Evolutionary conservation across 1,140 invertebrate genomes (phyloP), one percentile per base, ranked within the genome.

Genomic region (Lucilia cuprina): DNA sequence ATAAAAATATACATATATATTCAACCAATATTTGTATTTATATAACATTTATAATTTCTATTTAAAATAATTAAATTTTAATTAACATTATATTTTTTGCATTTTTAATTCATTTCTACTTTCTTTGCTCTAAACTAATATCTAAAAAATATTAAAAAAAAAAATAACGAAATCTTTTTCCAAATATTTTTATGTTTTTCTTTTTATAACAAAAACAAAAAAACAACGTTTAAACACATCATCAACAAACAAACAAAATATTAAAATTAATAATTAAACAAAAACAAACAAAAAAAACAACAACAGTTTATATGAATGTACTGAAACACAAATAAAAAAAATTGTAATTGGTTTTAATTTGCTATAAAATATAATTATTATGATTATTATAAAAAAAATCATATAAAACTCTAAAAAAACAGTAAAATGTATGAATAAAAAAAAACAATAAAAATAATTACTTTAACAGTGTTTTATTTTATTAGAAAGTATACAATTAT

Each of bases 331-430:
- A 35, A 30, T 30, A 30, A 30, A 34, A 41, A 41, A 14, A 89
- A 86, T 86, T 87, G 87, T 87, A 89, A 88, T 87, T 89, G 88
- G 87, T 87, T 89, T 89, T 89, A 89, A 88, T 88, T 89, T 89
- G 75, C 74, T 87, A 87, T 89, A 89, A 89, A 89, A 88, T 88
- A 88, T 89, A 88, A 89, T 89, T 89, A 87, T 85, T 88, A 41
- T 41, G 41, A 41, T 41, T 41, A 41, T 41, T 41, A 89, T 87
- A 78, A 21, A n/a, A 21, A 78, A 41, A 78, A 78, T 5, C 47
- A 80, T 19, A 25, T 49, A 80, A 80, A 80, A 80, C 41, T 80
- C n/a, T 50, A 80, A 85, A 87, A 74, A 86, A 87, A 85, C 84
- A 84, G 86, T 82, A 86, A 80, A 86, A 83, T 82, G 85, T 84